Conservation (phyloP, 2,113 vertebrate genomes). For the Lepus timidus region DNA sequence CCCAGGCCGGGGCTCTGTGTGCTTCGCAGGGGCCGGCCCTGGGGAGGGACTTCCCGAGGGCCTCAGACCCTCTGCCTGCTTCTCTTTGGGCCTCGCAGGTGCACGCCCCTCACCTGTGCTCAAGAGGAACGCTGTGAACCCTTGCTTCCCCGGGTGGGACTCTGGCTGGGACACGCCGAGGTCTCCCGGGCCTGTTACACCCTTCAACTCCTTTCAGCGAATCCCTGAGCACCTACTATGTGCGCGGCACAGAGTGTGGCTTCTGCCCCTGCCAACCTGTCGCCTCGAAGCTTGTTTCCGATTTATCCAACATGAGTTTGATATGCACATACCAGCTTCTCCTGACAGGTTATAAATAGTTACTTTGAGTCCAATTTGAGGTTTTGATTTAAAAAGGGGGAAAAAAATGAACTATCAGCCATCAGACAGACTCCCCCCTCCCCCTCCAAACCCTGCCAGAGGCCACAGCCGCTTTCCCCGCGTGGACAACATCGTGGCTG, state of each 20-base stretch:
- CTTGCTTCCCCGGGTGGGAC: background rate
- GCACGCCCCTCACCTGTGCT: accelerated
- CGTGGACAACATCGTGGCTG: constrained; percentile 15
- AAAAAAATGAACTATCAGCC: background rate
- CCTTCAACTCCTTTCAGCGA: background rate
- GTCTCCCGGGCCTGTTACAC: accelerated
- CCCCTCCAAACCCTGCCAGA: background rate
- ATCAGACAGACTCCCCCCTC: background rate
- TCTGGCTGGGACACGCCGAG: accelerated
- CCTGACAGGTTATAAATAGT: constrained; percentile 77
- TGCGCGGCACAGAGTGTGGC: accelerated
- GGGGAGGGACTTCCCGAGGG: background rate
- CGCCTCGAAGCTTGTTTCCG: constrained; percentile 56
- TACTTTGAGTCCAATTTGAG: constrained; percentile 67
- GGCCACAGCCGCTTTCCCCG: constrained; percentile 2
- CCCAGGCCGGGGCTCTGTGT: accelerated
- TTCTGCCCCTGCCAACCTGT: background rate
- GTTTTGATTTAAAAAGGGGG: constrained; percentile 69
- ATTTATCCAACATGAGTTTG: constrained; percentile 19
- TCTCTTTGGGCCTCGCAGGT: accelerated
- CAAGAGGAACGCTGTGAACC: accelerated
- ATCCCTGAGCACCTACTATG: accelerated
- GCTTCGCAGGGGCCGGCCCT: background rate
- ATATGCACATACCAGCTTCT: constrained; percentile 66
- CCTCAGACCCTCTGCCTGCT: background rate